These are phyloP conservation scores for Sarcophaga variegata DNA, from an alignment of 2,888 invertebrate genomes.

Conservation along the genomic window DNA sequence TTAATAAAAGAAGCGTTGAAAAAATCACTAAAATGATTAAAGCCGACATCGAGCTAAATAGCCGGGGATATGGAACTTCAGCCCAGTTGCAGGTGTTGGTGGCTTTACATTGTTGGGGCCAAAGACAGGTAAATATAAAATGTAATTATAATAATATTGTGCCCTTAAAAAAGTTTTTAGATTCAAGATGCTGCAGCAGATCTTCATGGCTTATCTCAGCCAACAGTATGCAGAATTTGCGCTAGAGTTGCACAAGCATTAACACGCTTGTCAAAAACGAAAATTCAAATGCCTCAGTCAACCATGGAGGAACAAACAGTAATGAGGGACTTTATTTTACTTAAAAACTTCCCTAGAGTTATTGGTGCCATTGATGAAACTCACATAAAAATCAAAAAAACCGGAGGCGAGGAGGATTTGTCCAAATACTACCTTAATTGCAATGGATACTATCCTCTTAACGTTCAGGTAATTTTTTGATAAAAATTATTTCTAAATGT, in stretches of 20 bases:
- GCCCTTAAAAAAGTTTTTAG: neutral
- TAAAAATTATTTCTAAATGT: neutral
- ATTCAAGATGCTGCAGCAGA: no score
- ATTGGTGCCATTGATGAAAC: conserved; percentile 11
- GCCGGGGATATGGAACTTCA: no score
- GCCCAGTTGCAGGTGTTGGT: no score
- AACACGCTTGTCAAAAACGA: neutral
- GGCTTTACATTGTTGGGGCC: neutral
- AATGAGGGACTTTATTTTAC: conserved; percentile 11
- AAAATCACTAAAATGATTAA: no score
- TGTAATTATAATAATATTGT: neutral
- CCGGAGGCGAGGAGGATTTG: neutral
- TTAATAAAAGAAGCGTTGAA: no score
- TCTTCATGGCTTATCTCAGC: neutral
- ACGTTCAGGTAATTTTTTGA: conserved; percentile 11
- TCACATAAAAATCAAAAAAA: neutral
- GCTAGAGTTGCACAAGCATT: conserved; percentile 18
- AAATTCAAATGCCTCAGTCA: conserved; percentile 17
- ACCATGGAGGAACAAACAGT: neutral
- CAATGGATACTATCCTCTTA: conserved; percentile 8
- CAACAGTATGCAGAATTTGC: conserved; percentile 26
- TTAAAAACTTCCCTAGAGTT: conserved; percentile 16
- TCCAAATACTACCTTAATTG: neutral
- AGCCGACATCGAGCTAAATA: no score
- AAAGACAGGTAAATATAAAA: neutral